These are phyloP conservation scores for Atlantisia rogersi DNA, from an alignment of 2,113 vertebrate species.

Conservation along the genomic window DNA sequence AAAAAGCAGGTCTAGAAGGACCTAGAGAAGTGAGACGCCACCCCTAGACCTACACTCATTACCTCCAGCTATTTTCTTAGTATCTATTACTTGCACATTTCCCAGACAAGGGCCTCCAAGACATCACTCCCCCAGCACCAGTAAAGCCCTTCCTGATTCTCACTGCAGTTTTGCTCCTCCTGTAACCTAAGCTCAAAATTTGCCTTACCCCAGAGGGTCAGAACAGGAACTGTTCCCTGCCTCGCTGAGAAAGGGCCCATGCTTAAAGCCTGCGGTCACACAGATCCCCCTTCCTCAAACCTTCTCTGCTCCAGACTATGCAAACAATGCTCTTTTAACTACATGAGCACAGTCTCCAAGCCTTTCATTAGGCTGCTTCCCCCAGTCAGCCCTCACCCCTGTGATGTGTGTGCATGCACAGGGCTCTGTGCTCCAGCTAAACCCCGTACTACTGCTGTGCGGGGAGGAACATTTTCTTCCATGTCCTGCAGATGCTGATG, in stretches of 20 bases:
- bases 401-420: accelerated
- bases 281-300: neutral
- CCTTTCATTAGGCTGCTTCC: neutral
- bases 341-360: neutral
- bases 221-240: neutral
- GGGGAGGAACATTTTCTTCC: neutral
- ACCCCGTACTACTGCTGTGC: neutral
- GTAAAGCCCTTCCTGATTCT: neutral
- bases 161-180: neutral
- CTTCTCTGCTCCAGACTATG: neutral
- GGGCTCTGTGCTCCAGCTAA: neutral
- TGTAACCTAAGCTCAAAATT: neutral
- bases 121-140: neutral
- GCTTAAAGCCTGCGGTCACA: neutral
- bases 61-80: neutral
- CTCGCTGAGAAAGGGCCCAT: neutral
- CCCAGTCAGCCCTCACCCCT: neutral
- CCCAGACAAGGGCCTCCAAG: neutral
- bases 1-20: neutral
- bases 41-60: neutral
- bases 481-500: neutral
- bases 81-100: neutral
- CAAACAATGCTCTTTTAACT: neutral
- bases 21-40: neutral
- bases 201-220: neutral